Evolutionary conservation across 2,888 invertebrate genomes (phyloP).

Genomic region (Phengaris alcon): DNA sequence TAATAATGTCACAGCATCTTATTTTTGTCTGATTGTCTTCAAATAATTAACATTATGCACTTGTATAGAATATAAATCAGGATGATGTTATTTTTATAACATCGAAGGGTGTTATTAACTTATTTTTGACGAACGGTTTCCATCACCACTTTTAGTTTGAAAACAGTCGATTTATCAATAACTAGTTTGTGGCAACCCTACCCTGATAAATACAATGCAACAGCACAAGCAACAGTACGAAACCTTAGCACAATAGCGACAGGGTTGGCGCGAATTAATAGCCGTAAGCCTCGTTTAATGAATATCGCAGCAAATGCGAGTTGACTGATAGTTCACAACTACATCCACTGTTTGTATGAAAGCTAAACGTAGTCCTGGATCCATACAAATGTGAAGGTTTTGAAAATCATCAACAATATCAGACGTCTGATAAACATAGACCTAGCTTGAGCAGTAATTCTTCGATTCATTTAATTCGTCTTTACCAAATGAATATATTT

Average conservation of each 20-base stretch:
- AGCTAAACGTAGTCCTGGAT: conserved; percentile 21
- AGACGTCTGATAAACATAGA: no score
- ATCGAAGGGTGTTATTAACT: no score
- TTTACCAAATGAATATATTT: no score
- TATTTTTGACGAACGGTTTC: no score
- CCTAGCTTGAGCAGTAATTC: no score
- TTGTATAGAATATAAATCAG: no score
- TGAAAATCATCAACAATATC: not conserved
- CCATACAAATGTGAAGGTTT: not conserved
- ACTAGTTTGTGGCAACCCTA: conserved; percentile 52
- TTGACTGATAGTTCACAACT: conserved; percentile 49
- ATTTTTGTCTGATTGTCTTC: no score
- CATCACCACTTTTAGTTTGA: no score
- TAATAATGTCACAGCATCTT: no score
- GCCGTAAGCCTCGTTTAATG: conserved; percentile 67
- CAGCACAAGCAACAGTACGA: conserved; percentile 39
- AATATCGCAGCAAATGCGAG: conserved; percentile 71
- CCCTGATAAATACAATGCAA: conserved; percentile 48
- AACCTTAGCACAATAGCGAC: conserved; percentile 69
- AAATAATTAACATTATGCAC: no score
- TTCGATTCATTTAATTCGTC: no score
- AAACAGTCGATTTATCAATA: not conserved
- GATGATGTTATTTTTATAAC: no score
- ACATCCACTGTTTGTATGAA: conserved; percentile 19
- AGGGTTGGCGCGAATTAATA: conserved; percentile 70